Evolutionary conservation across 2,888 invertebrate genomes (phyloP), one percentile per base, ranked within the genome.

Genomic region (Zootermopsis nevadensis): DNA sequence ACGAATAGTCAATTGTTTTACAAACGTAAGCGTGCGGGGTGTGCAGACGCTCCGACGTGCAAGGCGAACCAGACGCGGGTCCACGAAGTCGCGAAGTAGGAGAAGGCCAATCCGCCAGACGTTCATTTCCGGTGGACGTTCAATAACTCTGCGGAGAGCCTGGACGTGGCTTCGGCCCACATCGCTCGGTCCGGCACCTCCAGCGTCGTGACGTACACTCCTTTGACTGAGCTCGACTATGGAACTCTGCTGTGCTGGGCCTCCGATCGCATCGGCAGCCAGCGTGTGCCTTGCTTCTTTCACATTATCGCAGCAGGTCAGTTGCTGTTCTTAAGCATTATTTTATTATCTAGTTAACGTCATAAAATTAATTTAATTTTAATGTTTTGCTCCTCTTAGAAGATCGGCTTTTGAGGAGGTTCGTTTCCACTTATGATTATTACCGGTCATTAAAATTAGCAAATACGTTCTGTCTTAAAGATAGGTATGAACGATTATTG

Each of bases 301-400:
- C 97, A 97, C 88, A 96, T 98, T 86, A 97, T 97, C 87, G 96
- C 97, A 82, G 97, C 97, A 88, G 97, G 97, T 97, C n/a, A 91
- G 92, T 27, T 42, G 15, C 12, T 42, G 15, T 8, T 42, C 8
- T 8, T 42, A 42, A 42, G 19, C 15, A 48, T 12, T 48, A 48
- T 12, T 48, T n/a, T n/a, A n/a, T n/a, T n/a, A n/a, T n/a, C n/a
- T n/a, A n/a, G n/a, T n/a, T 48, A 48, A 15, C 3, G 19, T 12
- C 12, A 15, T 48, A 48, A 4, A 15, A 48, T 4, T 48, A 48
- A n/a, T n/a, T n/a, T n/a, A n/a, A n/a, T n/a, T n/a, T n/a, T n/a
- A n/a, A n/a, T n/a, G n/a, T n/a, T n/a, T n/a, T n/a, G n/a, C n/a
- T n/a, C n/a, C n/a, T n/a, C n/a, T n/a, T n/a, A n/a, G n/a, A n/a